These are phyloP conservation scores for Enteromius radiatus DNA, from an alignment of 2,797 vertebrate species.

Conservation along the genomic window DNA sequence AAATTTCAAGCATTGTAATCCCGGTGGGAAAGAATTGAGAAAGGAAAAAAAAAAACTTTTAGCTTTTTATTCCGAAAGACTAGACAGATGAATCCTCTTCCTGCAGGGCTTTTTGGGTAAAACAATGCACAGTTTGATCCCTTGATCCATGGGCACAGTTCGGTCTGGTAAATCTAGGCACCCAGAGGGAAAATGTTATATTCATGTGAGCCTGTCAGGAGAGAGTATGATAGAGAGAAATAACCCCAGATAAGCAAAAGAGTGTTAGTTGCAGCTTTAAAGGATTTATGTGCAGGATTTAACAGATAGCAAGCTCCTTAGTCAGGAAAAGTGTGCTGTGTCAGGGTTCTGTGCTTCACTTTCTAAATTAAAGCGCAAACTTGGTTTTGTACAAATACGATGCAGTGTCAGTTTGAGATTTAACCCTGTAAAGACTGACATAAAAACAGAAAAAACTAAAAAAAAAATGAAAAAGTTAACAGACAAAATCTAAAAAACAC, in stretches of 20 bases:
- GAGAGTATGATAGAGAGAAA: not conserved
- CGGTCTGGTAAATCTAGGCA: constrained; percentile 41
- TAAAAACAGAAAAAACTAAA: no score
- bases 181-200: constrained; percentile 47
- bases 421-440: not conserved
- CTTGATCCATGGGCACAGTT: constrained; percentile 29
- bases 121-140: constrained; percentile 40
- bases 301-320: constrained; percentile 8
- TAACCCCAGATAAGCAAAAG: not conserved
- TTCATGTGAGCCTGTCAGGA: constrained; percentile 23
- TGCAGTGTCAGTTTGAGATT: not conserved
- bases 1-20: not conserved
- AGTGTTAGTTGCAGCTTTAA: constrained; percentile 2
- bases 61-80: not conserved
- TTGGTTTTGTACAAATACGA: not conserved
- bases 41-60: not conserved
- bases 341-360: constrained; percentile 12
- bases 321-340: constrained; percentile 20
- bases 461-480: no score
- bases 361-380: constrained; percentile 3
- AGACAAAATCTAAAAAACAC: not conserved
- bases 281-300: constrained; percentile 18
- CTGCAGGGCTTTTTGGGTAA: constrained; percentile 38
- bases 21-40: not conserved
- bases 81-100: constrained; percentile 19